phyloP scores from a whole-genome alignment of 2,797 vertebrate species.

The Pseudochromis fuscus region DNA sequence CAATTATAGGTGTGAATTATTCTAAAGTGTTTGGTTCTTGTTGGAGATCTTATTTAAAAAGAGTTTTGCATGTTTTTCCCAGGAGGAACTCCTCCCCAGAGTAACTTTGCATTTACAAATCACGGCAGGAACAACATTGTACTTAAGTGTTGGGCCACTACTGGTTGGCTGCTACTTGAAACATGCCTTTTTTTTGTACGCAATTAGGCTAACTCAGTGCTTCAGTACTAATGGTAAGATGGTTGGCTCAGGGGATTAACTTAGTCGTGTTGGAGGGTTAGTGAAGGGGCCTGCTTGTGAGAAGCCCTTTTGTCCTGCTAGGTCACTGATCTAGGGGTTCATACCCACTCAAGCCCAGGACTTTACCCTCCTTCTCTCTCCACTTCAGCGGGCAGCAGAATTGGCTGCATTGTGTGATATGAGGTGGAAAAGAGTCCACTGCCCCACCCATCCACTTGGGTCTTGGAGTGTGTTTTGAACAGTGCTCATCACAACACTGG shows the following conservation, averaged over 20 bases:
- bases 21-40: background rate
- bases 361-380: constrained; percentile 81
- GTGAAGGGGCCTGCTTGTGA: constrained; percentile 74
- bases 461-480: constrained; percentile 83
- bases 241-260: constrained; percentile 80
- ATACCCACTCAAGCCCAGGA: constrained; percentile 79
- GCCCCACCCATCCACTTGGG: constrained; percentile 85
- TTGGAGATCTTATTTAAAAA: constrained; percentile 4
- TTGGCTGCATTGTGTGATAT: constrained; percentile 83
- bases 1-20: too few species aligned
- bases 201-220: constrained; percentile 74
- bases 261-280: constrained; percentile 79
- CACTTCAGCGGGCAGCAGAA: constrained; percentile 82
- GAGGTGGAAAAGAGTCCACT: constrained; percentile 82
- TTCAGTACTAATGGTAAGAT: constrained; percentile 73
- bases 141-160: constrained; percentile 47
- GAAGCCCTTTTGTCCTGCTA: constrained; percentile 73
- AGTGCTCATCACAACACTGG: constrained; percentile 81
- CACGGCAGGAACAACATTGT: constrained; percentile 52
- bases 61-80: constrained; percentile 30
- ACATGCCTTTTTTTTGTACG: constrained; percentile 70
- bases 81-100: constrained; percentile 16
- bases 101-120: constrained; percentile 62
- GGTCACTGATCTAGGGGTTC: constrained; percentile 81
- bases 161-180: constrained; percentile 69